phyloP scores from a whole-genome alignment of 2,888 invertebrate genomes.

The Rambutsinella grinnellia region DNA sequence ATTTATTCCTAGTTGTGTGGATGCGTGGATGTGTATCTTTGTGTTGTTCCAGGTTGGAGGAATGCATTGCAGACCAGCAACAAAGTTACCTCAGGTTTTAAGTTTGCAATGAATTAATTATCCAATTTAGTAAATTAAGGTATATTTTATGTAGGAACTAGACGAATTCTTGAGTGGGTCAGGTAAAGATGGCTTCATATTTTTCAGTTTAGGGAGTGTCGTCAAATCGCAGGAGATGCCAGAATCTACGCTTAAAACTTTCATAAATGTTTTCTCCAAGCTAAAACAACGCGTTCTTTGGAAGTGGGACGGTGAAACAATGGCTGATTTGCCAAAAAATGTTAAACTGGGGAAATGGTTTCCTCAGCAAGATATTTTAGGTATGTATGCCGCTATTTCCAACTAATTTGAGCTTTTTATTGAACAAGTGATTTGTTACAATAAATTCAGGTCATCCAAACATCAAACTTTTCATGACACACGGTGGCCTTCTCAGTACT shows the following conservation, averaged over 20 bases:
- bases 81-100: slow-evolving; percentile 77
- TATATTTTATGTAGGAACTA: slow-evolving; percentile 68
- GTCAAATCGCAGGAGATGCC: slow-evolving; percentile 87
- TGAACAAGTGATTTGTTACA: too few species aligned
- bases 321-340: slow-evolving; percentile 75
- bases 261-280: slow-evolving; percentile 79
- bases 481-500: slow-evolving; percentile 69
- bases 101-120: not conserved
- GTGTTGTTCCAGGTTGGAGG: too few species aligned
- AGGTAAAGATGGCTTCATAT: slow-evolving; percentile 79
- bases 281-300: slow-evolving; percentile 85
- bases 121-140: too few species aligned
- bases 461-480: slow-evolving; percentile 74
- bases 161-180: slow-evolving; percentile 77
- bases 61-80: slow-evolving; percentile 77
- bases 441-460: slow-evolving; percentile 75
- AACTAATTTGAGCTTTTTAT: too few species aligned
- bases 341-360: slow-evolving; percentile 76
- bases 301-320: slow-evolving; percentile 82
- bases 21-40: too few species aligned
- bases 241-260: slow-evolving; percentile 77
- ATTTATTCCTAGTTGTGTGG: too few species aligned
- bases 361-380: slow-evolving; percentile 84
- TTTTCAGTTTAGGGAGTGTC: slow-evolving; percentile 89
- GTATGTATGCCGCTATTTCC: too few species aligned